Evolutionary conservation across 2,888 invertebrate genomes (phyloP).

Genomic region (Plutella xylostella): DNA sequence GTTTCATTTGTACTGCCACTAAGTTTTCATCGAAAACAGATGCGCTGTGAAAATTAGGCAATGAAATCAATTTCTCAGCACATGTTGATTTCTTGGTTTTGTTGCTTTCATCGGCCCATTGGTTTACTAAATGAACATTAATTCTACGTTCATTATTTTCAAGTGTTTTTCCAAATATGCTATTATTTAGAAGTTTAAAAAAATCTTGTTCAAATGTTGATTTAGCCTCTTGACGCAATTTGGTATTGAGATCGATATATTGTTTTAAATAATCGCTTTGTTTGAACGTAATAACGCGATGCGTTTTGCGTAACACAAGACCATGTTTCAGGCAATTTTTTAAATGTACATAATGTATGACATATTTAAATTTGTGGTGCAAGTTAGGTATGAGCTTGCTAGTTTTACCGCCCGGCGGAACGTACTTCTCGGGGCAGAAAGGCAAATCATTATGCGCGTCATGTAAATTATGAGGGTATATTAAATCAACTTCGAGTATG

Average conservation of each 20-base stretch:
- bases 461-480: constrained; percentile 12
- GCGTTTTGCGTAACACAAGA: background rate
- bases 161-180: too few relatives aligned
- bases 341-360: constrained; percentile 9
- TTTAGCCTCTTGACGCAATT: background rate
- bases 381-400: constrained; percentile 17
- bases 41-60: constrained; percentile 1
- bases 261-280: background rate
- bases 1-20: background rate
- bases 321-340: constrained; percentile 6
- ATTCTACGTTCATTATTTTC: too few relatives aligned
- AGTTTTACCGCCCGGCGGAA: constrained; percentile 9
- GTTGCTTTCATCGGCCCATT: constrained; percentile 8
- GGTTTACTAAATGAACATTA: constrained; percentile 12
- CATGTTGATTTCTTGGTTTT: constrained; percentile 4
- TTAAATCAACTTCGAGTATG: constrained; percentile 13
- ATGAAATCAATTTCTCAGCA: constrained; percentile 2
- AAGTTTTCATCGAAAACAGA: constrained; percentile 6
- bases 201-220: background rate
- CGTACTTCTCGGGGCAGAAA: constrained; percentile 18
- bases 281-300: background rate
- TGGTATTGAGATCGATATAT: too few relatives aligned
- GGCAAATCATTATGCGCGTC: constrained; percentile 19
- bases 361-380: constrained; percentile 6
- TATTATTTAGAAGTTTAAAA: too few relatives aligned